phyloP scores from a whole-genome alignment of 2,113 vertebrate species.

The Hippoglossus stenolepis region DNA sequence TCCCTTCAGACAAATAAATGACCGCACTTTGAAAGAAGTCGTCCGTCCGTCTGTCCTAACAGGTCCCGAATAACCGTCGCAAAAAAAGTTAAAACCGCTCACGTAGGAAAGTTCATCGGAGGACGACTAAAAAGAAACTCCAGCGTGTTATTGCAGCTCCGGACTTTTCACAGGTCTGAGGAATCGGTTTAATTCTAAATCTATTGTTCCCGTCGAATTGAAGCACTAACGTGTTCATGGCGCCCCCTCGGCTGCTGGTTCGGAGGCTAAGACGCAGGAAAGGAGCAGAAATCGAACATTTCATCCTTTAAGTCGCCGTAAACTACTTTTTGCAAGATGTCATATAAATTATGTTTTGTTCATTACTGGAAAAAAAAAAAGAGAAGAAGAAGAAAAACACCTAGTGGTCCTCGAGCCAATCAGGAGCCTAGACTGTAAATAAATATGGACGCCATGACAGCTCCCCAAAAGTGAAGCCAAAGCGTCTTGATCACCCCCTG shows the following conservation, averaged over 20 bases:
- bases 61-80: slow-evolving; percentile 14
- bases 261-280: too few relatives aligned
- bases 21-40: slow-evolving; percentile 40
- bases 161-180: background rate
- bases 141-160: slow-evolving; percentile 53
- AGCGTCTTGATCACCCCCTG: background rate
- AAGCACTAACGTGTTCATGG: too few relatives aligned
- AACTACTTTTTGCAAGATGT: background rate
- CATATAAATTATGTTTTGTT: background rate
- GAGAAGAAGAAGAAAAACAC: background rate
- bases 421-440: background rate
- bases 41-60: slow-evolving; percentile 1
- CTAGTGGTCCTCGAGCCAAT: slow-evolving; percentile 13
- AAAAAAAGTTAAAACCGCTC: background rate
- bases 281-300: background rate
- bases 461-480: background rate
- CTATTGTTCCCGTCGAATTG: background rate
- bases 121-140: background rate
- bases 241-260: background rate
- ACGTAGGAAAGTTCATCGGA: background rate
- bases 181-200: background rate
- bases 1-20: slow-evolving; percentile 20
- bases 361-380: background rate
- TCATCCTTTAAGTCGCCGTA: background rate
- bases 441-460: background rate